Evolutionary conservation across 2,888 invertebrate species (phyloP).

Genomic region (Epinotia bilunana): DNA sequence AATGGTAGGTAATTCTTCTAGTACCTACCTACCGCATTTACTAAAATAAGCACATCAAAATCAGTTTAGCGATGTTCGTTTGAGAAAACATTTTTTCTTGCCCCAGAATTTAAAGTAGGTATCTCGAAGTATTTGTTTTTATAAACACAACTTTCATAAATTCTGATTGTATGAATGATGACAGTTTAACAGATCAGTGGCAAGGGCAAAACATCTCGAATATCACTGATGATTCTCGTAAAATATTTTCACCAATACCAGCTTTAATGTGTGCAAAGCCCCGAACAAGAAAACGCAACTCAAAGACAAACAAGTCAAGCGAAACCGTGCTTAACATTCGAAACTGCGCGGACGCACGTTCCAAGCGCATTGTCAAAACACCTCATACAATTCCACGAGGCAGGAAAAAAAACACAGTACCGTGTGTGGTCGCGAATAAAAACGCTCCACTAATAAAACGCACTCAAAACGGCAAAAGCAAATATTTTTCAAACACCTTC

Average conservation of each 20-base stretch:
- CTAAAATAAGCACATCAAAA: too few relatives aligned
- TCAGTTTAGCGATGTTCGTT: too few relatives aligned
- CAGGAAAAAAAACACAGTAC: constrained; percentile 54
- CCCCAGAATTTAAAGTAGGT: neutral
- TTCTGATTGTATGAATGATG: neutral
- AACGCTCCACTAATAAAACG: constrained; percentile 68
- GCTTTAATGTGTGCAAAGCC: constrained; percentile 33
- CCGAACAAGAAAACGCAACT: constrained; percentile 49
- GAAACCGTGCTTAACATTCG: constrained; percentile 77
- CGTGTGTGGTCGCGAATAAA: constrained; percentile 78
- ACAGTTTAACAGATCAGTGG: neutral
- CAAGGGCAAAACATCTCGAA: neutral
- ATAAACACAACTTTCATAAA: too few relatives aligned
- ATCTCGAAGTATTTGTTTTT: too few relatives aligned
- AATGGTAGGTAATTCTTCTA: too few relatives aligned
- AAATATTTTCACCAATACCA: neutral
- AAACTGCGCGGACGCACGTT: constrained; percentile 76
- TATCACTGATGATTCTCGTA: neutral
- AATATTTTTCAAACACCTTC: constrained; percentile 83
- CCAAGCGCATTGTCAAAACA: constrained; percentile 80
- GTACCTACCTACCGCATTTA: too few relatives aligned
- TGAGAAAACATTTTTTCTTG: neutral
- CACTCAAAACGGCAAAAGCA: constrained; percentile 75
- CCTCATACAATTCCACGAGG: constrained; percentile 78
- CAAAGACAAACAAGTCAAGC: constrained; percentile 65